Conservation (phyloP, 2,888 invertebrate species). For the Cetonia aurata region DNA sequence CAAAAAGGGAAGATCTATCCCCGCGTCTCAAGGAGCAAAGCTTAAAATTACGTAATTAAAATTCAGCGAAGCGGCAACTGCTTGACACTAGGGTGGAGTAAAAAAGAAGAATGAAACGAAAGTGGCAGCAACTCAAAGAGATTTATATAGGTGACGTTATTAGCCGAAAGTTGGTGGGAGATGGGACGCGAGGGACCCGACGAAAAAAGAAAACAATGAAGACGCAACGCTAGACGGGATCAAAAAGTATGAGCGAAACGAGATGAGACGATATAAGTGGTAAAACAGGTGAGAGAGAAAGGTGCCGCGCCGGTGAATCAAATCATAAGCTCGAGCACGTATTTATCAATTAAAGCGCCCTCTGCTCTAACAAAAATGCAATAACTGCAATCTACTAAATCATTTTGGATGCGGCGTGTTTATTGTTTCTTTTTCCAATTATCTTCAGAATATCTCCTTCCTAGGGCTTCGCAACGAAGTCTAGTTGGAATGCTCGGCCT, state of each 20-base stretch:
- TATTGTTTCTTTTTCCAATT: slow-evolving; percentile 61
- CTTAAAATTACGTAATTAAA: slow-evolving; percentile 45
- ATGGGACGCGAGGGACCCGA: slow-evolving; percentile 13
- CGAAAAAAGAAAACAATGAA: slow-evolving; percentile 14
- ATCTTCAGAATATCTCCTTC: slow-evolving; percentile 45
- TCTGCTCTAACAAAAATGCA: slow-evolving; percentile 56
- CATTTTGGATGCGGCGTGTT: slow-evolving; percentile 61
- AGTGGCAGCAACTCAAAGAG: slow-evolving; percentile 36
- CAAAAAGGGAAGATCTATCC: background rate
- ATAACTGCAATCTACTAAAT: slow-evolving; percentile 60
- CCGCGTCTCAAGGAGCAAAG: slow-evolving; percentile 41
- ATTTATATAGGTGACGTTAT: slow-evolving; percentile 38
- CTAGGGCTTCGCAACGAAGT: background rate
- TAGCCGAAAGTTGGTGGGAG: slow-evolving; percentile 29
- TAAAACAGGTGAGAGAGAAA: background rate
- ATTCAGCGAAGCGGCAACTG: slow-evolving; percentile 42
- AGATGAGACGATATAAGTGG: background rate
- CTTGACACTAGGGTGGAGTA: slow-evolving; percentile 16
- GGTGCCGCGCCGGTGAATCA: slow-evolving; percentile 12
- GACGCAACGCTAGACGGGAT: slow-evolving; percentile 14
- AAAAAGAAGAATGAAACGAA: slow-evolving; percentile 13
- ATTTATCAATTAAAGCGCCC: slow-evolving; percentile 63
- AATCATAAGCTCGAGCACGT: slow-evolving; percentile 54
- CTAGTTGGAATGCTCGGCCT: slow-evolving; percentile 7
- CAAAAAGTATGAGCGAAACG: slow-evolving; percentile 17